Conservation (phyloP, 2,888 invertebrate genomes). For the Perizoma affinitatum region DNA sequence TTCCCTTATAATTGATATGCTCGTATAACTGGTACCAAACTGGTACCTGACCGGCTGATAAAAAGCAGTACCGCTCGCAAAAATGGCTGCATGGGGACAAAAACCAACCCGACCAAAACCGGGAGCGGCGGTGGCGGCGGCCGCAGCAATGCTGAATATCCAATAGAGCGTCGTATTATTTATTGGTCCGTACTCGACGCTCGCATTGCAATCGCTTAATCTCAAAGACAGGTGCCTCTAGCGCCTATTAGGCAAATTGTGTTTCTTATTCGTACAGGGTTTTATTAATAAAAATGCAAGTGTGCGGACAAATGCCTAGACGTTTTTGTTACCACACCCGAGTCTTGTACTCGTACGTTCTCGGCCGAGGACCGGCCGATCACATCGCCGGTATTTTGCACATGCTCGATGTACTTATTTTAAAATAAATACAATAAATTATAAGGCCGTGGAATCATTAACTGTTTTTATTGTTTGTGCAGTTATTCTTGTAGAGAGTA, state of each 20-base stretch:
- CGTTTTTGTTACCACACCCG: constrained; percentile 21
- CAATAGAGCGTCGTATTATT: constrained; percentile 58
- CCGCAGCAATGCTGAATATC: constrained; percentile 46
- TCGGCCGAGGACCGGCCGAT: constrained; percentile 28
- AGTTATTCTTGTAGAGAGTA: constrained; percentile 13
- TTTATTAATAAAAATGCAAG: constrained; percentile 34
- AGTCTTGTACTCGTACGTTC: constrained; percentile 16
- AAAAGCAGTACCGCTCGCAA: constrained; percentile 50
- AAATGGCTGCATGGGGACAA: constrained; percentile 56
- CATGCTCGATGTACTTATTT: constrained; percentile 44
- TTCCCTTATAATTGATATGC: constrained; percentile 69
- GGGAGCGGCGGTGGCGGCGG: constrained; percentile 38
- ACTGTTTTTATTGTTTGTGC: constrained; percentile 34
- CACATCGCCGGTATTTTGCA: constrained; percentile 49
- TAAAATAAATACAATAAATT: constrained; percentile 46
- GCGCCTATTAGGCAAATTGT: constrained; percentile 55
- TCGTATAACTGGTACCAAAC: constrained; percentile 51
- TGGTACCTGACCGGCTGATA: constrained; percentile 49
- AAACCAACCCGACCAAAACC: constrained; percentile 60
- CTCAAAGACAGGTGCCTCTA: constrained; percentile 54
- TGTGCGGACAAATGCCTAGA: constrained; percentile 15
- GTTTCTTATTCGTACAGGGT: constrained; percentile 43
- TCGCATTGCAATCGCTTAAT: constrained; percentile 59
- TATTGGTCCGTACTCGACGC: constrained; percentile 45
- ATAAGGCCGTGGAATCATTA: constrained; percentile 32